These are phyloP conservation scores for Spondyliosoma cantharus DNA, from an alignment of 2,797 vertebrate species.

Conservation along the genomic window DNA sequence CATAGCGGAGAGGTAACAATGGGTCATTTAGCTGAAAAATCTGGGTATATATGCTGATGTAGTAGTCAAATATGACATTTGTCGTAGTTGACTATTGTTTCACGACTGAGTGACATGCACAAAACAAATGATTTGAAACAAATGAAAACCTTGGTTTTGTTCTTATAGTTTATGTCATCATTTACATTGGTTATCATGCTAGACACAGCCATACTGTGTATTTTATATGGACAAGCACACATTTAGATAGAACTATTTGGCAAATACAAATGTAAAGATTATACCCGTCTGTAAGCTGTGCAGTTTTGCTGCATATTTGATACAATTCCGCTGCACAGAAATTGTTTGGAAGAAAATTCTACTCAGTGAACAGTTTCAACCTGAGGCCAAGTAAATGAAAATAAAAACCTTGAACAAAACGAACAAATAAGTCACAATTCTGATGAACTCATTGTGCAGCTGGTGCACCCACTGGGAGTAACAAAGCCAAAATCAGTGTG, in stretches of 20 bases:
- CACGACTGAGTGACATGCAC: no score
- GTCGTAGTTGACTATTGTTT: no score
- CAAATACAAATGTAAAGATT: neutral
- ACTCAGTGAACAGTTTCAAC: neutral
- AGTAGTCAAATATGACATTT: no score
- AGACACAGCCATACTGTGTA: neutral
- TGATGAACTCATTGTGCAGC: constrained; percentile 9
- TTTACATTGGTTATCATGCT: neutral
- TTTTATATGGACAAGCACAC: constrained; percentile 2
- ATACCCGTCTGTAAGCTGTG: neutral
- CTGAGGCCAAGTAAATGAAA: neutral
- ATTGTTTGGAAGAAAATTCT: neutral
- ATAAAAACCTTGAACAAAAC: constrained; percentile 15
- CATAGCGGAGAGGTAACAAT: no score
- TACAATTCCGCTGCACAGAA: neutral
- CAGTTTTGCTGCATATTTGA: neutral
- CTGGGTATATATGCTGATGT: no score
- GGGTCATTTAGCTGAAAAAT: no score
- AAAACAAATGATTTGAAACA: no score
- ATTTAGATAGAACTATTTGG: neutral
- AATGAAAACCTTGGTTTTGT: neutral
- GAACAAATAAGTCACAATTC: neutral
- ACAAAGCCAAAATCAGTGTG: constrained; percentile 47
- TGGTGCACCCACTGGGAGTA: constrained; percentile 37
- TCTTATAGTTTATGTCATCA: neutral